Conservation (phyloP, 2,113 vertebrate genomes). For the Sylvilagus bachmani region DNA sequence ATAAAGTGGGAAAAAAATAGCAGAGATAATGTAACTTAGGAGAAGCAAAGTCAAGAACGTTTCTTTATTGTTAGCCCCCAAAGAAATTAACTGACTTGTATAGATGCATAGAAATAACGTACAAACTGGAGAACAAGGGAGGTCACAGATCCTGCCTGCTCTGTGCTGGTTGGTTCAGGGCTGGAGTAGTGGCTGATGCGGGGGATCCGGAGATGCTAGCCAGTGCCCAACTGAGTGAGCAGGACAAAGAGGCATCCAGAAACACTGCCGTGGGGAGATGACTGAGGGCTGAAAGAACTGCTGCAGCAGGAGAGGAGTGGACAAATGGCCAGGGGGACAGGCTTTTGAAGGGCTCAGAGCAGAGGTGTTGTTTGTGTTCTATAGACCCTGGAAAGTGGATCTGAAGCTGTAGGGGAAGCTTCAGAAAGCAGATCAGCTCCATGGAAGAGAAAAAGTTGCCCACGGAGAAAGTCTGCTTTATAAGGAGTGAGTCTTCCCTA, state of each 20-base stretch:
- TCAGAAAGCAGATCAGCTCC: not conserved
- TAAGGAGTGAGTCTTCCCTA: not conserved
- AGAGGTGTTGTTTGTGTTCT: not conserved
- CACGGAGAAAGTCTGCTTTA: not conserved
- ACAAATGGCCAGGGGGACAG: not conserved
- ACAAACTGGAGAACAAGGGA: not conserved
- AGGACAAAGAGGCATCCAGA: not conserved
- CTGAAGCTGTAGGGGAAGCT: not conserved
- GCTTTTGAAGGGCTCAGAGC: not conserved
- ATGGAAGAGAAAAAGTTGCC: not conserved
- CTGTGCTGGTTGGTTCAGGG: not conserved
- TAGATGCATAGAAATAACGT: slow-evolving; percentile 1
- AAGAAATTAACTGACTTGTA: not conserved
- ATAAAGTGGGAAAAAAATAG: not conserved
- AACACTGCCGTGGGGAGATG: not conserved
- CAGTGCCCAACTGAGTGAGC: not conserved
- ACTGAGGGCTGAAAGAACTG: not conserved
- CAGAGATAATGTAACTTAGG: slow-evolving; percentile 19
- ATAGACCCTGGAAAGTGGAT: not conserved
- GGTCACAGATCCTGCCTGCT: not conserved
- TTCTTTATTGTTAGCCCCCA: not conserved
- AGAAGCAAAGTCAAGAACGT: not conserved
- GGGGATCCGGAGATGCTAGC: not conserved
- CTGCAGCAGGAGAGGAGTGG: not conserved
- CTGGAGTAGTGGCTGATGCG: not conserved